Evolutionary conservation across 37 sponge, comb jelly and placozoan species (phyloP).

Genomic region (Diacarnus erythraeanus): DNA sequence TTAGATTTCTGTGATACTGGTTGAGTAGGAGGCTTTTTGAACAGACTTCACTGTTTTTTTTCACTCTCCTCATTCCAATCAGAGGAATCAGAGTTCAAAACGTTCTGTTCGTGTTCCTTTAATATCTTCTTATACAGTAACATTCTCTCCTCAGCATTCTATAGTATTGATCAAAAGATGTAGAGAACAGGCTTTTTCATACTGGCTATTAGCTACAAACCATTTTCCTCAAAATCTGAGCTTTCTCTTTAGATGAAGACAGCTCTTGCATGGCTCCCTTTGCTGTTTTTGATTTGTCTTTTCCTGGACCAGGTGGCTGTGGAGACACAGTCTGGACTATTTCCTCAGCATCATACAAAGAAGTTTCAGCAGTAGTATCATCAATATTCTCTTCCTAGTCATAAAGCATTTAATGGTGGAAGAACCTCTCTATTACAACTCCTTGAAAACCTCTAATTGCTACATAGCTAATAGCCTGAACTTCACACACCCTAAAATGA

Average conservation of each 20-base stretch:
- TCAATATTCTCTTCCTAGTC: no score
- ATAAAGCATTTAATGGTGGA: no score
- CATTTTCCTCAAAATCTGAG: neutral
- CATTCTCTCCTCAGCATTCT: neutral
- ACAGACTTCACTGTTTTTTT: neutral
- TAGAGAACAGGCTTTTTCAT: neutral
- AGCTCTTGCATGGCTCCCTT: neutral
- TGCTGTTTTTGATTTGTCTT: neutral
- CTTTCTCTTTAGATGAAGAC: neutral
- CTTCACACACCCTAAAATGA: no score
- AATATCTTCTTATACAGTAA: neutral
- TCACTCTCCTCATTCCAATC: neutral
- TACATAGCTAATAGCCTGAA: no score
- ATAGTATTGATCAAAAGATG: neutral
- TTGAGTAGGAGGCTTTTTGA: no score
- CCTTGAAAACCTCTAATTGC: no score
- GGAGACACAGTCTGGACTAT: neutral
- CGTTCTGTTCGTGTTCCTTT: neutral
- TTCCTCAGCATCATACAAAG: neutral
- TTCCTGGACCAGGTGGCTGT: neutral
- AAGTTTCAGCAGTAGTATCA: neutral
- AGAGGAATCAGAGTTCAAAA: neutral
- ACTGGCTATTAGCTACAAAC: neutral
- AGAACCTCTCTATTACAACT: no score
- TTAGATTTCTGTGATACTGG: no score